These are phyloP conservation scores for Scelioninae gen. 2 DNA, from an alignment of 2,888 invertebrate species.

Conservation along the genomic window DNA sequence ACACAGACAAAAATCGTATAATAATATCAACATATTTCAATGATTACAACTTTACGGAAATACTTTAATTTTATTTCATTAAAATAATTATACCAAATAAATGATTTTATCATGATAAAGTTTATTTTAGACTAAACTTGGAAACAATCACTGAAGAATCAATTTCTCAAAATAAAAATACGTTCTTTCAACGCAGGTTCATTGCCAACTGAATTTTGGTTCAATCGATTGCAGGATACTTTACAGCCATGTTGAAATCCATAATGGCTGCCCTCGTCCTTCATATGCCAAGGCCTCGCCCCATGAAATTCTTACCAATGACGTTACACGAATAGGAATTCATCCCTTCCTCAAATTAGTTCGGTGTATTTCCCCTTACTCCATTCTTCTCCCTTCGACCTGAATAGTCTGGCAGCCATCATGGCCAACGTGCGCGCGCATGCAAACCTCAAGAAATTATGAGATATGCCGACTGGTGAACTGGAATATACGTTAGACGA, in stretches of 20 bases:
- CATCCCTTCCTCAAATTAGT: constrained; percentile 68
- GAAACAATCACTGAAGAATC: constrained; percentile 47
- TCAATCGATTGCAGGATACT: constrained; percentile 58
- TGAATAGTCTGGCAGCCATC: constrained; percentile 68
- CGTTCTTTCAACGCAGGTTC: constrained; percentile 55
- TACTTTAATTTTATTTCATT: no score
- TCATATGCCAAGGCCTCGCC: constrained; percentile 66
- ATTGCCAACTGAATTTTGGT: constrained; percentile 58
- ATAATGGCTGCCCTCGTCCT: constrained; percentile 73
- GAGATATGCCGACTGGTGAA: constrained; percentile 43
- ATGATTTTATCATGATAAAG: no score
- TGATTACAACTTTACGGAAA: no score
- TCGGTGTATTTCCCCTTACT: constrained; percentile 58
- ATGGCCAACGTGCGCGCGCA: constrained; percentile 71
- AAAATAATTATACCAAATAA: no score
- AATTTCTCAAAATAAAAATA: constrained; percentile 45
- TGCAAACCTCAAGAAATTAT: constrained; percentile 46
- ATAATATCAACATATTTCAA: no score
- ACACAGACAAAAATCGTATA: no score
- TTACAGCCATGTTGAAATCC: constrained; percentile 71
- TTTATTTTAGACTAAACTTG: constrained; percentile 24
- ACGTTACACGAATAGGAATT: constrained; percentile 65
- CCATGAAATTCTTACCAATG: constrained; percentile 69
- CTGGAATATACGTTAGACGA: constrained; percentile 34
- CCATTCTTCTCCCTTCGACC: constrained; percentile 54